These are phyloP conservation scores for Haplochromis vanheusdeni DNA, from an alignment of 2,113 vertebrate species.

Conservation along the genomic window DNA sequence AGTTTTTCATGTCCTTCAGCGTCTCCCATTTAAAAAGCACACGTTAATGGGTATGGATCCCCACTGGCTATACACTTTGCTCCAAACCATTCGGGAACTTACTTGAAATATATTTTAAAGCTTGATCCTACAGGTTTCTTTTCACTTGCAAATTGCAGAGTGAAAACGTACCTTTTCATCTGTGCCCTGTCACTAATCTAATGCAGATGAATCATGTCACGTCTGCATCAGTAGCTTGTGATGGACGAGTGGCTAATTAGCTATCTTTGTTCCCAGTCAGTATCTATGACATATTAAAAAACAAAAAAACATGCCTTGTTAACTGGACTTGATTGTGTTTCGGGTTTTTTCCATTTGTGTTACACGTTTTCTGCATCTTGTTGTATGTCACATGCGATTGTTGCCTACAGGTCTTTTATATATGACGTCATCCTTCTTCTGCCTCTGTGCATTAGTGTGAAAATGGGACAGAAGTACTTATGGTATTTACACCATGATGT, in stretches of 20 bases:
- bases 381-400: not conserved
- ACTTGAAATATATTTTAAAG: not conserved
- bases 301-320: not conserved
- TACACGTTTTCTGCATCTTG: not conserved
- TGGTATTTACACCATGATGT: not conserved
- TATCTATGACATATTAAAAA: not conserved
- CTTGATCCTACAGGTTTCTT: not conserved
- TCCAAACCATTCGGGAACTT: not conserved
- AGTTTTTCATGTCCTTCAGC: not conserved
- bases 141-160: not conserved
- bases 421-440: not conserved
- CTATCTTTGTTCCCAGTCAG: constrained; percentile 12
- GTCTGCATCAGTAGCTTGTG: not conserved
- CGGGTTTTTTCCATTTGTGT: not conserved
- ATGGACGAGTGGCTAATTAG: constrained; percentile 18
- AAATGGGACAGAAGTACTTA: not conserved
- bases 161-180: not conserved
- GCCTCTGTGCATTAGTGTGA: not conserved
- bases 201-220: constrained; percentile 34
- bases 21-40: not conserved
- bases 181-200: constrained; percentile 22
- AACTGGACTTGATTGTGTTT: not conserved
- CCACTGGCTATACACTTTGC: not conserved
- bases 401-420: not conserved
- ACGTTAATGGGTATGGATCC: not conserved